Percentiles rank a stretch among this genome's conserved stretches.
phyloP scores from a whole-genome alignment of 2,113 vertebrate species.

The Sander vitreus region DNA sequence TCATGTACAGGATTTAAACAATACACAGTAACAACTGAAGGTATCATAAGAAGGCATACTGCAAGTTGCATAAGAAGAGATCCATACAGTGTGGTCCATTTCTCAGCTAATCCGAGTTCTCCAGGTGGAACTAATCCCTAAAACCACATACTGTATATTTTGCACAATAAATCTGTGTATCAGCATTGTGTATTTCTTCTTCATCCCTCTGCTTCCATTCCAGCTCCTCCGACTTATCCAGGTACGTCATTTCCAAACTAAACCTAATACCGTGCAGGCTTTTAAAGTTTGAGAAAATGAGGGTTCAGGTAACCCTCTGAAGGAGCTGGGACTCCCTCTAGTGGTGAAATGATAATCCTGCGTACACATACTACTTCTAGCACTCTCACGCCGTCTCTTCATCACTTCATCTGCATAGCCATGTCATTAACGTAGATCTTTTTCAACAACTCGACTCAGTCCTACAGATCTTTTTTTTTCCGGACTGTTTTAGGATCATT shows the following conservation, averaged over 20 bases:
- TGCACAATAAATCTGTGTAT: not conserved
- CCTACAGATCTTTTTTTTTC: too few relatives aligned
- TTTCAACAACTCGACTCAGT: not conserved
- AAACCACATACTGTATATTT: not conserved
- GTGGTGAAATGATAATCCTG: not conserved
- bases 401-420: not conserved
- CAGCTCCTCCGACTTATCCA: not conserved
- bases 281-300: not conserved
- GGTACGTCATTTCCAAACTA: not conserved
- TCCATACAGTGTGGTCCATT: not conserved
- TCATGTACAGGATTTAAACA: too few relatives aligned
- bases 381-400: too few relatives aligned
- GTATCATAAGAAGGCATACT: too few relatives aligned
- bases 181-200: not conserved
- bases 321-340: constrained; percentile 31
- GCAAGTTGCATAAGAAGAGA: too few relatives aligned
- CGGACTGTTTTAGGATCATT: not conserved
- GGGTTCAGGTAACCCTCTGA: not conserved
- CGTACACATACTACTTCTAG: not conserved
- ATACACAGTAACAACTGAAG: too few relatives aligned
- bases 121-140: not conserved
- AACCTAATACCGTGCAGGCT: not conserved
- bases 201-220: not conserved
- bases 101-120: not conserved
- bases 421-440: not conserved